A percentile compares a stretch with the other conserved stretches of the same genome.
Evolutionary conservation across 2,888 invertebrate genomes (phyloP).

Genomic region (Drosophila neutralis): DNA sequence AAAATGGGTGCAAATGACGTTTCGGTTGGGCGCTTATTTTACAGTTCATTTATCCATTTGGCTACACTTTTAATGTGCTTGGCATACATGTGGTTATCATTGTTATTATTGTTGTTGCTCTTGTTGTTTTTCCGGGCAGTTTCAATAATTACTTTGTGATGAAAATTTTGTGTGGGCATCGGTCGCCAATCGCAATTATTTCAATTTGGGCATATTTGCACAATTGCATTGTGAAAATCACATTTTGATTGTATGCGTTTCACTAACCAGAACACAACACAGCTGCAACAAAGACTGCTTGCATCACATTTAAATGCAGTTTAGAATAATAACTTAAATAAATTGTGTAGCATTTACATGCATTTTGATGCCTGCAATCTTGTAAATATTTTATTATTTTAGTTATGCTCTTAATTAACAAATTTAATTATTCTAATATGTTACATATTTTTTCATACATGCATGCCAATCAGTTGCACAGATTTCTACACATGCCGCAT

Average conservation of each 20-base stretch:
- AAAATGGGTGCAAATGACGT: conserved; percentile 52
- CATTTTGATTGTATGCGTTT: conserved; percentile 53
- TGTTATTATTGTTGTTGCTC: conserved; percentile 1
- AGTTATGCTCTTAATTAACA: neutral
- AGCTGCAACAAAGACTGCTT: conserved; percentile 5
- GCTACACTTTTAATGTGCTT: conserved; percentile 22
- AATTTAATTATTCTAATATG: neutral
- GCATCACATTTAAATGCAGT: conserved; percentile 17
- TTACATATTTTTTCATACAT: neutral
- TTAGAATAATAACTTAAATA: conserved; percentile 19
- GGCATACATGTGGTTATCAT: conserved; percentile 22
- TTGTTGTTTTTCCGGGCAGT: conserved; percentile 30
- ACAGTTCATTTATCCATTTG: conserved; percentile 69
- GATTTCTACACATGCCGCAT: neutral
- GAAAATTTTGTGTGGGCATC: conserved; percentile 43
- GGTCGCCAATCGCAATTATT: conserved; percentile 69
- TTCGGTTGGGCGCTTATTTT: conserved; percentile 58
- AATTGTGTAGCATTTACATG: conserved; percentile 13
- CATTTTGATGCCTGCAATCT: conserved; percentile 13
- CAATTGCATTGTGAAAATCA: conserved; percentile 67
- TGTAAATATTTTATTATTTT: conserved; percentile 3
- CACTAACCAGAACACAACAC: conserved; percentile 5
- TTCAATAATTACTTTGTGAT: conserved; percentile 73
- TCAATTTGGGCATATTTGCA: conserved; percentile 34
- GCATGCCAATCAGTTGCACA: neutral